Conservation (phyloP, 2,113 vertebrate species). For the Probosciger aterrimus region DNA sequence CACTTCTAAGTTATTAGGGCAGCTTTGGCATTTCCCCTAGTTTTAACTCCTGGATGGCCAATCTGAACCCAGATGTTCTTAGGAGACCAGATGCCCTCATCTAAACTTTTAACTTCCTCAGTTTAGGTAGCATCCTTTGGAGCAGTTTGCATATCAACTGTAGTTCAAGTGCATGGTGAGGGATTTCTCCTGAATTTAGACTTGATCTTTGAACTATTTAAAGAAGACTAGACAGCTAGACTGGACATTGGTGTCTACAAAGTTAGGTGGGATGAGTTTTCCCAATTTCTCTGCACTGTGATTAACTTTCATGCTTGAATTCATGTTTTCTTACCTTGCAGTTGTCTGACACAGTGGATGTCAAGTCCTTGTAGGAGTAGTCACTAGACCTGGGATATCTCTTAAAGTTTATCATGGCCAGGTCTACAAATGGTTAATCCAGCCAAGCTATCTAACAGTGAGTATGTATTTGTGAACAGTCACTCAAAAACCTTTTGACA, state of each 20-base stretch:
- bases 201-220: neutral
- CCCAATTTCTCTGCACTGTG: neutral
- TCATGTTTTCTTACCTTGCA: neutral
- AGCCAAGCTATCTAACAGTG: neutral
- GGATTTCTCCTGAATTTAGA: neutral
- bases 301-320: neutral
- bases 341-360: neutral
- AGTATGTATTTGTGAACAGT: neutral
- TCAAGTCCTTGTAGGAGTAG: neutral
- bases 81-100: neutral
- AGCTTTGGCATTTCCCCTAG: neutral
- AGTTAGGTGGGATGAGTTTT: neutral
- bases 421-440: neutral
- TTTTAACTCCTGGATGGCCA: neutral
- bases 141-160: neutral
- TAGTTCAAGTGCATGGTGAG: neutral
- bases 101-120: neutral
- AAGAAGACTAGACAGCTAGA: neutral
- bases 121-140: neutral
- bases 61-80: neutral
- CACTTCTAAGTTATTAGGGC: too few relatives aligned
- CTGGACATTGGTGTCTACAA: neutral
- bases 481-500: neutral
- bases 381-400: neutral
- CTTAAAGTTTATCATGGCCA: neutral